Base-by-base conservation (phyloP, 1,140 invertebrate genomes). In the Ridgeia piscesae region DNA sequence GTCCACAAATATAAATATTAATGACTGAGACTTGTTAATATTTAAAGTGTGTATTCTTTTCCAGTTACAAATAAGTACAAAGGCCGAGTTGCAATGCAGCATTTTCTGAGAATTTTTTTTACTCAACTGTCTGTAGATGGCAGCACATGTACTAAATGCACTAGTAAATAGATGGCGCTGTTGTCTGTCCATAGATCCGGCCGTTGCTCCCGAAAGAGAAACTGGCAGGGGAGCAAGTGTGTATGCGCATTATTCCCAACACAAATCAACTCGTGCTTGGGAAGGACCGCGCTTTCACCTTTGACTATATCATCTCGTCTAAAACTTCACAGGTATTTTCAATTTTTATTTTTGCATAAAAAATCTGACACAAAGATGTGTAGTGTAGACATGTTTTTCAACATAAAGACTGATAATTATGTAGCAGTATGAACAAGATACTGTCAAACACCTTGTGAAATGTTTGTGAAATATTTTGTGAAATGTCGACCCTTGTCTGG, bases 191-290 rank as follows among this genome's bases (percentile, higher is more conserved):
- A 6, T 42, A 96, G 95, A 95, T 96, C 33, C 94, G 95, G 0
- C 95, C 95, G 35, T 91, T 96, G 91, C 93, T 96, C 31, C 94
- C 94, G 33, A 95, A 95, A 92, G 95, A 96, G 93, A 95, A 95
- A 92, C 92, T 96, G 21, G 92, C 93, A 27, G 95, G 95, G 58
- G 95, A 96, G 93, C 94, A 95, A 92, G 93, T 94, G 89, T 96
- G 96, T 95, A 94, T 96, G 33, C 92, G 94, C 50, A 92, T 95
- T 1, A 93, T 94, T 91, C 94, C 93, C 33, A 93, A 93, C 33
- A 94, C 94, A 89, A 96, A 95, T 98, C 98, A 99, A 95, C 97
- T 99, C n/a, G 97, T 99, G 0, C 96, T 99, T 11, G 99, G 99
- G 90, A 97, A 98, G 33, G 99, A 99, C 95, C 97, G 98, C 94